Percentiles rank a stretch among this genome's conserved stretches.
These are phyloP conservation scores for Caenorhabditis sp. DNA, from an alignment of 2,888 invertebrate species.

Conservation along the genomic window DNA sequence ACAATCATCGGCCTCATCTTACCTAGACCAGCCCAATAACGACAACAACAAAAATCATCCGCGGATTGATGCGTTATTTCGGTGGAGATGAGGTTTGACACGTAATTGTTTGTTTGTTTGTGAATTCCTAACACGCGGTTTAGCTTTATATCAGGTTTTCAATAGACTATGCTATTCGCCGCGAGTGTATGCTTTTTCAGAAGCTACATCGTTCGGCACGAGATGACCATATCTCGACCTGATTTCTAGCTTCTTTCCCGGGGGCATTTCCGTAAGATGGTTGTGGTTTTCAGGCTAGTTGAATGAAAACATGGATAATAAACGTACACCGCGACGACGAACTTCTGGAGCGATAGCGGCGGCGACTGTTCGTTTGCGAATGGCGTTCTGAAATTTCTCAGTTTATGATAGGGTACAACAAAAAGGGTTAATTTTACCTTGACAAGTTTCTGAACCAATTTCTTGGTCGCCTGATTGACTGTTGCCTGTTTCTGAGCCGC, in stretches of 20 bases:
- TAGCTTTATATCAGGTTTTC: slow-evolving; percentile 43
- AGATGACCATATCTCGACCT: slow-evolving; percentile 37
- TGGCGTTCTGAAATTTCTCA: slow-evolving; percentile 24
- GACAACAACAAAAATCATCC: slow-evolving; percentile 21
- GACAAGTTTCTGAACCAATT: slow-evolving; percentile 36
- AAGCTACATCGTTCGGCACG: slow-evolving; percentile 21
- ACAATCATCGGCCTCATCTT: neutral
- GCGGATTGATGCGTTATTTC: neutral
- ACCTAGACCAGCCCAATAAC: slow-evolving; percentile 14
- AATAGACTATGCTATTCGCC: slow-evolving; percentile 38
- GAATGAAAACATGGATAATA: slow-evolving; percentile 4
- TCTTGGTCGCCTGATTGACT: slow-evolving; percentile 27
- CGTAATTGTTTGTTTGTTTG: neutral
- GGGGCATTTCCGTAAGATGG: neutral
- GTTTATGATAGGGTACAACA: neutral
- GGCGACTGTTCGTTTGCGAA: slow-evolving; percentile 27
- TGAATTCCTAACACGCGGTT: neutral
- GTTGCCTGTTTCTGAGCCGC: slow-evolving; percentile 7
- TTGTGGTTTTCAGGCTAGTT: neutral
- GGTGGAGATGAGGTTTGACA: too few species aligned
- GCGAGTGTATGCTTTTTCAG: slow-evolving; percentile 2
- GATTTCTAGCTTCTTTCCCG: slow-evolving; percentile 29
- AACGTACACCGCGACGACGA: slow-evolving; percentile 41
- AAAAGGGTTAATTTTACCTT: slow-evolving; percentile 14
- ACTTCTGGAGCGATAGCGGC: slow-evolving; percentile 13